Evolutionary conservation across 1,140 invertebrate species (phyloP).

Genomic region (Apis laboriosa): DNA sequence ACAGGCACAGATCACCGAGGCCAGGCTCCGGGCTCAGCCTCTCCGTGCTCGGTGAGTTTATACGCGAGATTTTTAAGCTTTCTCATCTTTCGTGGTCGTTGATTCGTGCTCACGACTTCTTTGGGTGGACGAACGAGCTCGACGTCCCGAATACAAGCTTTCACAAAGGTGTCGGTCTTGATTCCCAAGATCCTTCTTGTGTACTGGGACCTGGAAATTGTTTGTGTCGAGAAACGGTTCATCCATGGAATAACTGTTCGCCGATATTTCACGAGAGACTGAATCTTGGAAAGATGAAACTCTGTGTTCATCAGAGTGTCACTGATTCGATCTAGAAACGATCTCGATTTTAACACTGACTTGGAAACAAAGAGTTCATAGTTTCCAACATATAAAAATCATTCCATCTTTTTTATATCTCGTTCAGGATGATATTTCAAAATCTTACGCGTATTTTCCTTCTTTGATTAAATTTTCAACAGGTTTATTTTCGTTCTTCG

Average conservation of each 20-base stretch:
- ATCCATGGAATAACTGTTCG: not conserved
- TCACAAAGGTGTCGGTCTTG: constrained; percentile 4
- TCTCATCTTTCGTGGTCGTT: not conserved
- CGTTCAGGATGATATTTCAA: too few relatives aligned
- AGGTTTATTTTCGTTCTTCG: not conserved
- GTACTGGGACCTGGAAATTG: not conserved
- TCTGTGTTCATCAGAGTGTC: not conserved
- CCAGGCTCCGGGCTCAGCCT: constrained; percentile 74
- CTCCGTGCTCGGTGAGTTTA: constrained; percentile 75
- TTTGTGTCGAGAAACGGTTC: not conserved
- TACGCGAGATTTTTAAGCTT: not conserved
- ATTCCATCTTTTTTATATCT: not conserved
- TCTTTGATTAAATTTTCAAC: not conserved
- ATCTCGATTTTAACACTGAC: not conserved
- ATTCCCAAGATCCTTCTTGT: not conserved
- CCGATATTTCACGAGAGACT: not conserved
- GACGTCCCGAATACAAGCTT: not conserved
- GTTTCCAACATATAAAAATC: not conserved
- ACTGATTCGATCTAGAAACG: constrained; percentile 11
- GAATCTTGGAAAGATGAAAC: not conserved
- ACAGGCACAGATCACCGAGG: constrained; percentile 71
- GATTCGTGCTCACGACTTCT: not conserved
- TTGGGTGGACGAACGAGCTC: not conserved
- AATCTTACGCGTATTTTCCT: not conserved
- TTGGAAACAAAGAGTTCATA: not conserved